Evolutionary conservation across 2,888 invertebrate species (phyloP), one percentile per base, ranked within the genome.

Genomic region (Dryobota labecula): DNA sequence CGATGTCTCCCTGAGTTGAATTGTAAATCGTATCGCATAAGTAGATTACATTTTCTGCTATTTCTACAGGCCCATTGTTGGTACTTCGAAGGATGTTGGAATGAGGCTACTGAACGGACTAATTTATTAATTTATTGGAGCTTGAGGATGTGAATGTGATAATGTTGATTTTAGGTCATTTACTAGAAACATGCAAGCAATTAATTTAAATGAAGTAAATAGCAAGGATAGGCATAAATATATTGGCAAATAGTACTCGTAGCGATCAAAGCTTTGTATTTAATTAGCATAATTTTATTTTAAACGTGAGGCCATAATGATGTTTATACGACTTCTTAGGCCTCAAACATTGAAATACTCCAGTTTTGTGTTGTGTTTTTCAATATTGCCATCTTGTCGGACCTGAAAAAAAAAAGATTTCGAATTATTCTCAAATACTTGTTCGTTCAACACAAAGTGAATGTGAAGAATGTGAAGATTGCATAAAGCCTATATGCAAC

Each of bases 1-100:
- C 86, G 84, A 83, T 83, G 86, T 87, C 85, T 88, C 79, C 92
- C 90, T 91, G 93, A 91, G 86, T 86, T 86, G 93, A 93, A 93
- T 93, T 88, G 83, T 85, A 88, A 92, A 87, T 87, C 47, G 75
- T 77, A 85, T 82, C 83, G 83, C 62, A 71, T 83, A 85, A 82
- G 84, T 86, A 76, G 81, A 86, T 86, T 83, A 84, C 76, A 80
- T 85, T 86, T 86, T 86, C 84, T 88, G 80, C 75, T 85, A 80
- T 86, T 86, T 85, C 85, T 83, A 79, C 76, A 43, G 62, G 70
- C 75, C 70, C 67, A 78, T 82, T 78, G 83, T 85, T 82, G 61
- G 65, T 73, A 78, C 82, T 79, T 72, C 60, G 73, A 76, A 78
- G 24, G 66, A 67, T 72, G 62, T 70, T 66, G 65, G 60, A 80